phyloP scores from a whole-genome alignment of 1,140 invertebrate genomes.

The Macrostomum lignano region DNA sequence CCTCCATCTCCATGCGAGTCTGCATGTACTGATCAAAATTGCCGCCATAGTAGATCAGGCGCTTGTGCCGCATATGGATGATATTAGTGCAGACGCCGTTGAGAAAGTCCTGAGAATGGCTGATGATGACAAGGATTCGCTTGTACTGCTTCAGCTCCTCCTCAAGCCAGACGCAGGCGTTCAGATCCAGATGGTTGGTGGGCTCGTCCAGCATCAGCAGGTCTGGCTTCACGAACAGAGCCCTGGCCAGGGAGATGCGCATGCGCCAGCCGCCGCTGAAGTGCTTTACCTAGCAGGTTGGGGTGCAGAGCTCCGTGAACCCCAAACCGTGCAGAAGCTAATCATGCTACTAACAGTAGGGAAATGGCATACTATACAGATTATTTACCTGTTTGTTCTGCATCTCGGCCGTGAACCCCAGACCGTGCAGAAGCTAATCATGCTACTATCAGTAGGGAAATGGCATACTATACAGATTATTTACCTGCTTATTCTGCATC shows the following conservation, averaged over 20 bases:
- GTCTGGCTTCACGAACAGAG: conserved; percentile 22
- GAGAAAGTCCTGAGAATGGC: conserved; percentile 98
- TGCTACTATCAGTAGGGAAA: too few relatives aligned
- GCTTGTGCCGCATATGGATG: conserved; percentile 69
- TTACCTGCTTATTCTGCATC: too few relatives aligned
- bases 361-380: too few relatives aligned
- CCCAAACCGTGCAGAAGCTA: too few relatives aligned
- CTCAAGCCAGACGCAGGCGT: conserved; percentile 94
- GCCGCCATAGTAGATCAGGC: conserved; percentile 67
- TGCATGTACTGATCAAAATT: conserved; percentile 81
- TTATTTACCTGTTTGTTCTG: too few relatives aligned
- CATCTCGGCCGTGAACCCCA: too few relatives aligned
- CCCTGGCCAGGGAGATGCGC: conserved; percentile 73
- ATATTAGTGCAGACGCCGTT: conserved; percentile 98
- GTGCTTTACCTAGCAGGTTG: neutral
- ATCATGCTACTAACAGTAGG: too few relatives aligned
- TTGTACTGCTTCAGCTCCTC: conserved; percentile 54
- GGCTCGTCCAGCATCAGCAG: conserved; percentile 34
- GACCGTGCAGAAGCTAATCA: too few relatives aligned
- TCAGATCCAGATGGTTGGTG: conserved; percentile 44
- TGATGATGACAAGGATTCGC: conserved; percentile 84
- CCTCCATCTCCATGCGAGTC: conserved; percentile 65
- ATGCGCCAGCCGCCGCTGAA: conserved; percentile 67
- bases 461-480: too few relatives aligned
- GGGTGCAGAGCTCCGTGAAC: too few relatives aligned